These are phyloP conservation scores for Petrocephalus microphthalmus DNA, from an alignment of 2,113 vertebrate genomes.

Conservation along the genomic window DNA sequence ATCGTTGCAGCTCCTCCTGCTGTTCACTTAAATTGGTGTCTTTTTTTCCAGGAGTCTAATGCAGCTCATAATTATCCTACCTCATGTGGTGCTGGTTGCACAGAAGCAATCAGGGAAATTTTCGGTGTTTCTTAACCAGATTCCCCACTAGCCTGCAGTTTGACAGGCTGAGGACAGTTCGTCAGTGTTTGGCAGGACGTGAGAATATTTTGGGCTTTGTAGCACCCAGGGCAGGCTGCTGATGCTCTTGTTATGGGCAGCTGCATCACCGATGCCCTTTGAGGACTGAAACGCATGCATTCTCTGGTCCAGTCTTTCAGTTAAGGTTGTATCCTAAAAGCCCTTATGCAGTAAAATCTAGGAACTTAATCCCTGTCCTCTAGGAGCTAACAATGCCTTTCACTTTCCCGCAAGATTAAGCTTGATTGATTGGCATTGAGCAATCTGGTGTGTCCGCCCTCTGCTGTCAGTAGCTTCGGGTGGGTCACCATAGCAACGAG, in stretches of 20 bases:
- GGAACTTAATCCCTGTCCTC: conserved; percentile 58
- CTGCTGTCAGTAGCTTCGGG: not conserved
- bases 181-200: not conserved
- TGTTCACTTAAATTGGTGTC: not conserved
- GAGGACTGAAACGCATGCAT: conserved; percentile 27
- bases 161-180: not conserved
- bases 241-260: not conserved
- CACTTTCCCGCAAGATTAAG: not conserved
- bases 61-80: not conserved
- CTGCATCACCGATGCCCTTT: not conserved
- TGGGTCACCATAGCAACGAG: not conserved
- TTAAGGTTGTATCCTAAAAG: conserved; percentile 48
- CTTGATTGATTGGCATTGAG: not conserved
- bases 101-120: not conserved
- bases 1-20: not conserved
- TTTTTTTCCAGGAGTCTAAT: not conserved
- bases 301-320: conserved; percentile 63
- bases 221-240: not conserved
- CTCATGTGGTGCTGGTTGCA: not conserved
- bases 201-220: not conserved
- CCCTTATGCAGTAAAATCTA: conserved; percentile 56
- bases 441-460: not conserved
- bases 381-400: conserved; percentile 49
- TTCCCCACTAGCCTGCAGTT: not conserved
- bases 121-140: not conserved